Evolutionary conservation across 2,888 invertebrate species (phyloP), one percentile per base, ranked within the genome.

Genomic region (Sepiola atlantica): DNA sequence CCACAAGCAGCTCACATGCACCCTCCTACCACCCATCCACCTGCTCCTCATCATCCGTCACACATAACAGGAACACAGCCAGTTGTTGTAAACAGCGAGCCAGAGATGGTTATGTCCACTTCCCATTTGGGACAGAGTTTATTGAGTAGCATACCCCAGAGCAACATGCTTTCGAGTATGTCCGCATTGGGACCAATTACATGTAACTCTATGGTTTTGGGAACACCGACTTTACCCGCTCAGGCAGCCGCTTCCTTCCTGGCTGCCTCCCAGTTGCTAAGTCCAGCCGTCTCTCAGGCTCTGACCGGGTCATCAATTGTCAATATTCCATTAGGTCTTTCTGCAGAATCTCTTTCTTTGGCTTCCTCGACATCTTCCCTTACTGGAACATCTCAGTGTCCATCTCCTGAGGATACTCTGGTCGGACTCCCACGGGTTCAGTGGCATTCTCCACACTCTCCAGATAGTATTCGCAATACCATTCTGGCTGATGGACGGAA

Each of bases 401-500:
- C 94, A 24, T 93, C 95, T 35, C 32, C 92, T 45, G 95, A 95
- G 10, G 96, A 96, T n/a, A 95, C 94, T 24, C 94, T 96, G 54
- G 95, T 96, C 6, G 96, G 96, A 35, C 96, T 94, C 94, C 96
- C 96, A 10, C 95, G 96, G 55, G 96, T 96, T 20, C 95, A 95
- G 94, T 96, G 96, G 96, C 95, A 95, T 90, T 95, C 95, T 94
- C 95, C 94, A 95, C 91, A 54, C 45, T 92, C 94, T 32, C 95
- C 95, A 92, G 94, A 94, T 57, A 90, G 94, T 94, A 91, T 94
- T 90, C 95, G 93, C 35, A 93, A 95, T 35, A 94, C 95, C 16
- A 55, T 96, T 14, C 95, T 96, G 57, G 95, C 95, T 90, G 97
- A 96, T 95, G 96, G 96, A 45, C 95, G 97, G 35, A 96, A 96